phyloP scores from a whole-genome alignment of 2,113 vertebrate genomes.

The Rhipidura dahli region DNA sequence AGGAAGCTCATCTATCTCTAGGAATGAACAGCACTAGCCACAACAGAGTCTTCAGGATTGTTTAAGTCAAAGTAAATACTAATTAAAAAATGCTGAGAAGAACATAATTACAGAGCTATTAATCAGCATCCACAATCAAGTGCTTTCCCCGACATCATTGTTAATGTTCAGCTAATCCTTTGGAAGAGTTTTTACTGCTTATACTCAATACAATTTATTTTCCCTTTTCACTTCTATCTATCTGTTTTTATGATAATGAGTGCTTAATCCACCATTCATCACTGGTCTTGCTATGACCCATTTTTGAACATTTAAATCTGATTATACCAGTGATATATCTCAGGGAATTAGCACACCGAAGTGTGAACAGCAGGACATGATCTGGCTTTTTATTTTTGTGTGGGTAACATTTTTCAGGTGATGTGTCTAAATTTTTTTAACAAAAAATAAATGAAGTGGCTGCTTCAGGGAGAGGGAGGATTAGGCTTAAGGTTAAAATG shows the following conservation, averaged over 20 bases:
- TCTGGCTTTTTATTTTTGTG: background rate
- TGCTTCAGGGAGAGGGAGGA: background rate
- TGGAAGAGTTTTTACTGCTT: background rate
- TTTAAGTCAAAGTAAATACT: background rate
- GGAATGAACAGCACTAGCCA: background rate
- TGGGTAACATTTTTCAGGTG: background rate
- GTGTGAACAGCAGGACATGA: background rate
- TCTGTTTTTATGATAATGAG: background rate
- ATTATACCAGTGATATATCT: background rate
- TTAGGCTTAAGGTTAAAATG: background rate
- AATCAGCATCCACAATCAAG: background rate
- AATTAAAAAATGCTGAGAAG: background rate
- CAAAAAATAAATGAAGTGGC: background rate
- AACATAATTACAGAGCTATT: background rate
- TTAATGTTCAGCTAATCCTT: background rate
- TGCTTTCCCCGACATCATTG: background rate
- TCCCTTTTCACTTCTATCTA: background rate
- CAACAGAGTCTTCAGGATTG: background rate
- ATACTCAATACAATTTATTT: background rate
- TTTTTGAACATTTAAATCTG: constrained; percentile 26
- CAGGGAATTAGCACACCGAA: background rate
- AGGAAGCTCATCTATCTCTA: background rate
- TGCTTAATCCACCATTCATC: background rate
- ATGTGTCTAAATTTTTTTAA: background rate
- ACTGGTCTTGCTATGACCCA: background rate